Evolutionary conservation across 2,113 vertebrate species (phyloP), one percentile per base, ranked within the genome.

Genomic region (Microcebus lehilahytsara): DNA sequence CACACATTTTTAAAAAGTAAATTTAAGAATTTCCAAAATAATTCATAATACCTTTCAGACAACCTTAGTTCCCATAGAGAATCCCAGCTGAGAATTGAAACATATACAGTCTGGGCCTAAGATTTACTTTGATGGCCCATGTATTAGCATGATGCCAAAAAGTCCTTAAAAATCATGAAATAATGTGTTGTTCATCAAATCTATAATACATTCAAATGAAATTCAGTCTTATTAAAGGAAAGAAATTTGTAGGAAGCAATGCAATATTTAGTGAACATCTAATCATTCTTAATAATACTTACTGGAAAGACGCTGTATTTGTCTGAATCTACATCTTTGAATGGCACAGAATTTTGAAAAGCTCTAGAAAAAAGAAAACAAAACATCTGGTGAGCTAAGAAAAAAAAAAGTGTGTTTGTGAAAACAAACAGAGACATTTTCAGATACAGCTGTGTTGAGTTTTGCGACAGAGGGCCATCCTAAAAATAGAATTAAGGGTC

Each of bases 291-390:
- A 69, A 14, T 27, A 95, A 89, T 98, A 98, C 99, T 98, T 98
- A 99, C 99, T 3, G 98, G 98, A 64, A 98, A 99, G 85, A 92
- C 72, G 72, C 99, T 99, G 90, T 98, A 98, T 97, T 98, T 99
- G 97, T 99, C 99, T 92, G 98, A 97, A 88, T 99, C 99, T 3
- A 51, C 86, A 74, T 99, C 99, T 98, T 98, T 93, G 92, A 98
- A 98, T 66, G 99, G 99, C 91, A 98, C 66, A 23, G 98, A 96
- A 49, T 95, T 98, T 72, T 97, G 60, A 37, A 98, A 42, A 69
- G 97, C n/a, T n/a, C 99, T 99, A 92, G 85, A 80, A 97, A 93
- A 96, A 95, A 42, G 60, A 96, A 97, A 97, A 75, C 46, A 86
- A 85, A 93, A 79, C 27, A 66, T 34, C 42, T 9, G 13, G 62